A percentile compares a stretch with the other conserved stretches of the same genome.
Conservation (phyloP, 2,888 invertebrate genomes). For the Lasioglossum oenotherae region DNA sequence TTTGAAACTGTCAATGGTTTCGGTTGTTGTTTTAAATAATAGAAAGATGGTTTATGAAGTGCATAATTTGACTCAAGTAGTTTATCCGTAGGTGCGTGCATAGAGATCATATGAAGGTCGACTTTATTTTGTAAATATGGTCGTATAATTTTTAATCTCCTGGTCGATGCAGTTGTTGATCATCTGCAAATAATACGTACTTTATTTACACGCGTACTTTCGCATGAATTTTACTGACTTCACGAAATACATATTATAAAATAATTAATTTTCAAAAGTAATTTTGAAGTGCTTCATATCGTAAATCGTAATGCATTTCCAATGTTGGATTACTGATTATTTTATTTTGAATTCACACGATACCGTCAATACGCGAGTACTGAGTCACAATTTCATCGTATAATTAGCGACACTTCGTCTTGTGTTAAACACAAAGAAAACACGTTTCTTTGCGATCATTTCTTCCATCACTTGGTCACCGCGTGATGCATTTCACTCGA, state of each 20-base stretch:
- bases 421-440: neutral
- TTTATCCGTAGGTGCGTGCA: neutral
- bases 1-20: neutral
- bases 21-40: neutral
- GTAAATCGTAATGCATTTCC: neutral
- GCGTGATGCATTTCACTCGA: neutral
- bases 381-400: slow-evolving; percentile 4
- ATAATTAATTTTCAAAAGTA: neutral
- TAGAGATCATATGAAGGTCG: neutral
- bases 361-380: neutral
- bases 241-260: too few relatives aligned
- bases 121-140: neutral
- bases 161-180: neutral
- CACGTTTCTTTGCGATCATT: neutral
- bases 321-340: neutral
- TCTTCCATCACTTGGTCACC: neutral
- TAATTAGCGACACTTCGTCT: neutral
- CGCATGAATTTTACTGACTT: neutral
- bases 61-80: neutral
- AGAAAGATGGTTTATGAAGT: neutral
- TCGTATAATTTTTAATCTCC: neutral
- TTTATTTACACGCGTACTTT: neutral
- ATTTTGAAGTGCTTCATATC: neutral
- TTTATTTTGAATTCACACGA: neutral
- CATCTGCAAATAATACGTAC: neutral